Base-by-base conservation (phyloP, 2,888 invertebrate species). In the Allygus modestus region DNA sequence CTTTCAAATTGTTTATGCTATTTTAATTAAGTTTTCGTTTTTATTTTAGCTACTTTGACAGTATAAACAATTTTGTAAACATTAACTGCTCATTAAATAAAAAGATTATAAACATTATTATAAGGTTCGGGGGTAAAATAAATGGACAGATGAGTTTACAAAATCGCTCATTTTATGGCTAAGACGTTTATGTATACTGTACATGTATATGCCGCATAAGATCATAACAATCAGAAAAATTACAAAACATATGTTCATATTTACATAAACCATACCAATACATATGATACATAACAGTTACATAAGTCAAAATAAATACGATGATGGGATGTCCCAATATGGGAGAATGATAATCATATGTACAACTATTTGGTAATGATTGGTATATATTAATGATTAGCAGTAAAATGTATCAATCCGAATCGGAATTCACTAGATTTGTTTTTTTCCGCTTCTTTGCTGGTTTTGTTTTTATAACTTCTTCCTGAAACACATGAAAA, bases 361-460 rank as follows among this genome's bases (percentile, higher is more conserved):
- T 77, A 77, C 77, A 77, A 77, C 77, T 77, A 77, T 77, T 77
- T 77, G 77, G 77, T 77, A 46, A 43, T 77, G 43, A 77, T 77
- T 51, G 77, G 77, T 46, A 77, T 77, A 77, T 11, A 73, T 73
- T 73, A 41, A 73, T 26, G 26, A 77, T 46, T 28, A 77, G 23
- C 51, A 77, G 0, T 77, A 77, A 51, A 77, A 46, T 46, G 77
- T 77, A 94, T 97, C 95, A 97, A 94, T 98, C 97, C 91, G 97
- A 97, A 91, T 98, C 98, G 87, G 96, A 97, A 90, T 96, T 94
- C 85, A 96, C 95, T 83, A 90, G 89, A 87, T 91, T 91, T 79
- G 92, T 90, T 92, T 96, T 96, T 95, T 97, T 97, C 91, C 97
- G 93, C 90, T 97, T 96, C 91, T 97, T 98, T 86, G 96, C 95